These are phyloP conservation scores for Drosophila nigromelanica DNA, from an alignment of 1,140 invertebrate genomes.

Conservation along the genomic window DNA sequence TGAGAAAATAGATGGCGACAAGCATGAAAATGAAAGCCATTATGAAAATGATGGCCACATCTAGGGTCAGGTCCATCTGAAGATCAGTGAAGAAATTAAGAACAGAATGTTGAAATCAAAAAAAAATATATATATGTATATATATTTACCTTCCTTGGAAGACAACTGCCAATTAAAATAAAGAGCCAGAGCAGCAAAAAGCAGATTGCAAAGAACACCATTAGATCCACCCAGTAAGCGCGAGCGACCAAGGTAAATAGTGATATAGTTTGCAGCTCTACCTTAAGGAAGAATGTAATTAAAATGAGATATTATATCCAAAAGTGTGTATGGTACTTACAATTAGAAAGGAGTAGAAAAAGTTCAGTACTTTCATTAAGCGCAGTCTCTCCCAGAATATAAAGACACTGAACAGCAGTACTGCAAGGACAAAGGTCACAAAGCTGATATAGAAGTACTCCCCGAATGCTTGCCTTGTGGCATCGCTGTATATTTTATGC, in stretches of 20 bases:
- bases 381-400: constrained; percentile 52
- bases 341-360: constrained; percentile 31
- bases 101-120: no score
- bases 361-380: constrained; percentile 23
- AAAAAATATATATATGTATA: no score
- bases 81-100: background rate
- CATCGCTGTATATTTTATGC: constrained; percentile 3
- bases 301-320: background rate
- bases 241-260: constrained; percentile 15
- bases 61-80: constrained; percentile 61
- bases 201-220: constrained; percentile 22
- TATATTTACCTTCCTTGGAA: constrained; percentile 33
- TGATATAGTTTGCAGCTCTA: constrained; percentile 51
- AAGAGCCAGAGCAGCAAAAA: constrained; percentile 10
- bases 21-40: constrained; percentile 55
- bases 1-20: constrained; percentile 36
- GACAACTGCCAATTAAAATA: constrained; percentile 22
- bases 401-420: constrained; percentile 30
- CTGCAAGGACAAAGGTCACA: constrained; percentile 30
- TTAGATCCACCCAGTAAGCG: constrained; percentile 20
- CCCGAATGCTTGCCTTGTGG: background rate
- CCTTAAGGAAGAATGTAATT: constrained; percentile 27
- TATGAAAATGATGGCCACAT: constrained; percentile 65
- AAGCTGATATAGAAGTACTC: constrained; percentile 20
- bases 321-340: constrained; percentile 32